A percentile compares a stretch with the other conserved stretches of the same genome.
Conservation (phyloP, 2,888 invertebrate species). For the Campopleginae sp. region DNA sequence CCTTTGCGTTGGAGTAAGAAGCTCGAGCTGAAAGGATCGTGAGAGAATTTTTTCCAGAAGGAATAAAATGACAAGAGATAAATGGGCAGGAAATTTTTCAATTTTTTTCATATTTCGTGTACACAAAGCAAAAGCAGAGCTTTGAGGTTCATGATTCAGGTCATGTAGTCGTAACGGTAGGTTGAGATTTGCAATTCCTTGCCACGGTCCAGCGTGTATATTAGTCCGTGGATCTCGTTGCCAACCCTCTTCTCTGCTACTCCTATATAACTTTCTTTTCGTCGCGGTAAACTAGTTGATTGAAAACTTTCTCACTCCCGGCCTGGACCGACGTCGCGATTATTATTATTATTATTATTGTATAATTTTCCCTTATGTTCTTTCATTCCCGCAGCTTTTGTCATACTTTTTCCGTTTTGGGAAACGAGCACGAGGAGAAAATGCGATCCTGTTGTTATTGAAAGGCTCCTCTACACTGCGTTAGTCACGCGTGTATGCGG, state of each 20-base stretch:
- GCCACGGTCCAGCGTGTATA: conserved; percentile 10
- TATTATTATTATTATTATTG: conserved; percentile 21
- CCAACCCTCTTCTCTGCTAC: conserved; percentile 35
- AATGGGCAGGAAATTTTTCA: background rate
- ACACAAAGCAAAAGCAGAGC: conserved; percentile 11
- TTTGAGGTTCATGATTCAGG: conserved; percentile 26
- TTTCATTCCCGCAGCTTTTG: conserved; percentile 24
- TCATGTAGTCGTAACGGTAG: conserved; percentile 18
- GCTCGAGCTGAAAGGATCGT: background rate
- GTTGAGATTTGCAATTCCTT: conserved; percentile 17
- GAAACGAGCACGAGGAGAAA: conserved; percentile 25
- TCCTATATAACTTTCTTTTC: conserved; percentile 57
- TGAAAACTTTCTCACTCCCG: conserved; percentile 49
- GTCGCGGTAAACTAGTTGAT: conserved; percentile 63
- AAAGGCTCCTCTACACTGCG: conserved; percentile 26
- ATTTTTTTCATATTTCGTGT: conserved; percentile 21
- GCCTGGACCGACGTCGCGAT: background rate
- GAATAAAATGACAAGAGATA: background rate
- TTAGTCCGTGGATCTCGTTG: conserved; percentile 19
- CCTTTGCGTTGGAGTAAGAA: background rate
- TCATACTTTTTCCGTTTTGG: conserved; percentile 3
- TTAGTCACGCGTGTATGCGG: background rate
- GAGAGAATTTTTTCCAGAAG: background rate
- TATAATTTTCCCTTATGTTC: conserved; percentile 31
- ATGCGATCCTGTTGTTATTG: conserved; percentile 48